Conservation (phyloP, 2,113 vertebrate genomes). For the Festucalex cinctus region DNA sequence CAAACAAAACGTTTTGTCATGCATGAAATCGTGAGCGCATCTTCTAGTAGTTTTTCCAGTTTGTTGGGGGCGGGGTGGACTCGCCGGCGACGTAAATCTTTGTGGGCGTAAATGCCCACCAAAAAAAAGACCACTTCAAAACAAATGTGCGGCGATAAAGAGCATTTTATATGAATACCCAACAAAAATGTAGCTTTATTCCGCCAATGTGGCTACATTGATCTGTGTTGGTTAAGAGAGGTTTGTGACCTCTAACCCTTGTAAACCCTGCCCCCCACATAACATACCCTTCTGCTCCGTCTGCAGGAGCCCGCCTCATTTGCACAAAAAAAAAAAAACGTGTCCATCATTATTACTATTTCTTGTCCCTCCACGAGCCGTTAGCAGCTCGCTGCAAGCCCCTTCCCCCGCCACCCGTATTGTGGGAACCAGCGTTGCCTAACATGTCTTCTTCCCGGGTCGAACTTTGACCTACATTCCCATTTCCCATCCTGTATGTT, state of each 20-base stretch:
- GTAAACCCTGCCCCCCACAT: conserved; percentile 66
- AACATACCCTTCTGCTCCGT: conserved; percentile 28
- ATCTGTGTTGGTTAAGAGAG: conserved; percentile 73
- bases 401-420: background rate
- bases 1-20: conserved; percentile 67
- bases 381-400: background rate
- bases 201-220: background rate
- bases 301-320: conserved; percentile 9
- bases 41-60: conserved; percentile 56
- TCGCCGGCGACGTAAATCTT: conserved; percentile 22
- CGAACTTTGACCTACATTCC: conserved; percentile 69
- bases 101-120: conserved; percentile 19
- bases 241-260: conserved; percentile 77
- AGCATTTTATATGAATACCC: background rate
- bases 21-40: conserved; percentile 72
- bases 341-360: background rate
- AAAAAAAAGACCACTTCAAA: background rate
- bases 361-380: background rate
- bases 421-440: conserved; percentile 36
- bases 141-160: background rate
- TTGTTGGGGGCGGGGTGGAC: conserved; percentile 63
- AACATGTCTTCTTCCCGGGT: conserved; percentile 33
- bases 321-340: background rate
- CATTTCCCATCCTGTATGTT: conserved; percentile 27
- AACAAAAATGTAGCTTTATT: background rate